phyloP scores from a whole-genome alignment of 2,888 invertebrate genomes.

The Holacanthella duospinosa region DNA sequence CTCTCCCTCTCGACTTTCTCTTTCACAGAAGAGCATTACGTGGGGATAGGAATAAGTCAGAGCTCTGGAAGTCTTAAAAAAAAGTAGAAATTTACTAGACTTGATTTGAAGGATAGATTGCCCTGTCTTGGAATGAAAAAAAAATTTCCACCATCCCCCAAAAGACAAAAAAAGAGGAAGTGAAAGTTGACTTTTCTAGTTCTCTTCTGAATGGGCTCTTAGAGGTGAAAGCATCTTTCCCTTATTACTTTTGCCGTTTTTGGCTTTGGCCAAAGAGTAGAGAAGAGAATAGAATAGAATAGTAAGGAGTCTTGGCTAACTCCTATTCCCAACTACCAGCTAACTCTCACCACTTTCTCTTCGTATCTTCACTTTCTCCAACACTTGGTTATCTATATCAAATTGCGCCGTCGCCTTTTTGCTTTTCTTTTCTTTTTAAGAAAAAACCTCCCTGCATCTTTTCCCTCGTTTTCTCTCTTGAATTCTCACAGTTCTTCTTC shows the following conservation, averaged over 20 bases:
- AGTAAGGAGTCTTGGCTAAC: not conserved
- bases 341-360: not conserved
- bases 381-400: not conserved
- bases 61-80: too few species aligned
- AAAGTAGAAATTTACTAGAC: too few species aligned
- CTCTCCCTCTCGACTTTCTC: too few species aligned
- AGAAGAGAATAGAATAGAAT: not conserved
- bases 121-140: too few species aligned
- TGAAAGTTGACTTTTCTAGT: not conserved
- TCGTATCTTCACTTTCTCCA: not conserved
- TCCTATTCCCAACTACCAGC: too few species aligned
- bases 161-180: too few species aligned
- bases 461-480: not conserved
- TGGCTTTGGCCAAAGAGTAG: not conserved
- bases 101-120: too few species aligned
- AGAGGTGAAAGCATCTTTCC: conserved; percentile 2
- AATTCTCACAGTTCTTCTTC: not conserved
- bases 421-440: not conserved
- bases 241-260: not conserved
- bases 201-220: not conserved
- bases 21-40: too few species aligned
- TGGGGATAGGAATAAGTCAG: too few species aligned
- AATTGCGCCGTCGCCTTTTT: not conserved
- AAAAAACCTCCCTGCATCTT: not conserved
- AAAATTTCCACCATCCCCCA: too few species aligned